Base-by-base conservation (phyloP, 1,140 invertebrate species). In the Oryzaephilus surinamensis region DNA sequence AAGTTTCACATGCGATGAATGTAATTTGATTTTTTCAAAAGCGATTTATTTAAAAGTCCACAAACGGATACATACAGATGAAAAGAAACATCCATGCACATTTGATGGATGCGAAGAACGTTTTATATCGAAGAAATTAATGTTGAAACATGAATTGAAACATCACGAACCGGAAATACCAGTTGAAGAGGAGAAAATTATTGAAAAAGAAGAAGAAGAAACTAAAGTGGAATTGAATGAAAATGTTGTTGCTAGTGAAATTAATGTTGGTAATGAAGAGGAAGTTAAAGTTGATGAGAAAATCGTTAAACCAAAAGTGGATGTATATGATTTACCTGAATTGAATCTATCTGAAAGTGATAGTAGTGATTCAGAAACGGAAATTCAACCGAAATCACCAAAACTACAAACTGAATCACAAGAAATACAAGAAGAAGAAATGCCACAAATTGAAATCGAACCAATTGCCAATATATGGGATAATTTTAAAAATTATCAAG, bases 11-110 rank as follows among this genome's bases (percentile, higher is more conserved):
- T 90, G 86, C 64, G 84, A 88, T 43, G 79, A 85, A 50, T 91
- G 86, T 58, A 76, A 72, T 52, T 65, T 74, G 6, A 74, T 68
- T 35, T 88, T 89, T 54, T 70, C 76, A 1, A 75, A 67, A 53
- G 81, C 85, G 4, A 79, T 84, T n/a, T 77, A 74, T 12, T 62
- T 89, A 17, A 84, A 80, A 59, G 84, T 91, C 13, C 86, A 90
- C 54, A 82, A 83, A 63, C 68, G 84, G 44, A 62, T 84, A 46
- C 86, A 91, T 55, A 63, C 70, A 2, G 75, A 86, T 43, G 62
- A 65, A 32, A 69, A 59, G 44, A 79, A 82, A 1, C 79, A 86
- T 60, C 50, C 65, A 12, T 90, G 86, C 55, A 63, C 58, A 10
- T 74, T 82, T 53, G 69, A 70, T 44, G 62, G 62, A 5, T 91